A percentile compares a stretch with the other conserved stretches of the same genome.
Conservation (phyloP, 2,113 vertebrate species). For the Ramphastos sulfuratus region DNA sequence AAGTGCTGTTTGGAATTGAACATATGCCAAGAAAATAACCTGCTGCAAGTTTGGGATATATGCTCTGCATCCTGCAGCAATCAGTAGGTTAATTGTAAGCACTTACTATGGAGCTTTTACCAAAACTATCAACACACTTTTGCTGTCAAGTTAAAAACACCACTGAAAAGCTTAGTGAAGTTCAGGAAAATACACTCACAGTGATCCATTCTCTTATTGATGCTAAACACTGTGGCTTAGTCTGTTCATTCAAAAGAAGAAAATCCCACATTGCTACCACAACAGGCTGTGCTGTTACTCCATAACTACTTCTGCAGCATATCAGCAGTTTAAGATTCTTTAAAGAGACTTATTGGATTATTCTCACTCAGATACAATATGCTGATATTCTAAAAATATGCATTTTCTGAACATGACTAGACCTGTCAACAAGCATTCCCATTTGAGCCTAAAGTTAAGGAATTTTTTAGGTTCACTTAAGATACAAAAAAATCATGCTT, state of each 20-base stretch:
- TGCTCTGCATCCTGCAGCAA: not conserved
- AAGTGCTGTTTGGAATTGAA: not conserved
- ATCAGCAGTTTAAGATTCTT: not conserved
- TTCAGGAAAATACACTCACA: not conserved
- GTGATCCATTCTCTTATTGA: not conserved
- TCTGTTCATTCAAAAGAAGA: not conserved
- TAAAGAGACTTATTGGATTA: not conserved
- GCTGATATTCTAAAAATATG: slow-evolving; percentile 31
- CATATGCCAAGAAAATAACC: not conserved
- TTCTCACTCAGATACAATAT: not conserved
- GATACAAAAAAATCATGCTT: not conserved
- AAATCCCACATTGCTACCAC: not conserved
- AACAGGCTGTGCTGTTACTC: not conserved
- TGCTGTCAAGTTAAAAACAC: not conserved
- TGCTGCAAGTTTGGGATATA: not conserved
- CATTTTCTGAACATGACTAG: slow-evolving; percentile 40
- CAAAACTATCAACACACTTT: not conserved
- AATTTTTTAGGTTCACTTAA: slow-evolving; percentile 26
- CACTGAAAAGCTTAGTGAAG: not conserved
- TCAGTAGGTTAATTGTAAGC: not conserved
- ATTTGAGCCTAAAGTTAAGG: slow-evolving; percentile 4
- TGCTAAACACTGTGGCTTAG: not conserved
- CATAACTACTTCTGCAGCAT: not conserved
- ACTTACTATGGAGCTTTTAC: not conserved
- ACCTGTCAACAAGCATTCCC: slow-evolving; percentile 23